Evolutionary conservation across 53 echinoderm and acorn worm genomes (phyloP), one percentile per base, ranked within the genome.

Genomic region (Arbacia lixula): DNA sequence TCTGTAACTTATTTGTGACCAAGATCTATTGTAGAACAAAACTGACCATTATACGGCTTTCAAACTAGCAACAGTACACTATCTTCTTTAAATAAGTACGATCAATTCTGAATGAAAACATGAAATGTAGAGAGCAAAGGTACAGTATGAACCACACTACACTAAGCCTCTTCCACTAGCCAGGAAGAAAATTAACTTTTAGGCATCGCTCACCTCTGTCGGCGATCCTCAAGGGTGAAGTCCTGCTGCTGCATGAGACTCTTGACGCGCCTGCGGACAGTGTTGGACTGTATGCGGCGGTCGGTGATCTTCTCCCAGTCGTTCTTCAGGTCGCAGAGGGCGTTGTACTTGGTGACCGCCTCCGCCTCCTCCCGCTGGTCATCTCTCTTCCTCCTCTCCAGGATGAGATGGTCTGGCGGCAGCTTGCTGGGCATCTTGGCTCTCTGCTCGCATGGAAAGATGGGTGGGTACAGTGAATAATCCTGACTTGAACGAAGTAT

Each of bases 251-350:
- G 91, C 84, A 99, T 79, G 25, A 99, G 62, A 30, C 88, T 81
- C 36, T 89, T 85, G 39, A 99, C 99, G 52, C 91, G 73, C 49
- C 92, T 90, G 37, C 63, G 86, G 42, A 99, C 89, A 12, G 99
- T 99, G 85, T 99, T 99, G 24, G 91, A 87, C 65, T 92, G 94
- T 51, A 99, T 99, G 17, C 92, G 53, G n/a, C 87, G 75, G 69
- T 99, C 99, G 28, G 99, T 99, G 69, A 86, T 89, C 53, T 86
- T 88, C 72, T 99, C 99, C 99, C 99, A 99, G 68, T 99, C 99
- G 32, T 99, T 99, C 71, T 99, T 99, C 41, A 99, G 67, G 85
- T 99, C 99, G 21, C 85, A 99, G 21, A 99, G 87, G 34, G 94
- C 94, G 53, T 99, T 99, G 84, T 99, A 99, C 71, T 92, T 94